Evolutionary conservation across 2,888 invertebrate genomes (phyloP).

Genomic region (Teinopalpus imperialis): DNA sequence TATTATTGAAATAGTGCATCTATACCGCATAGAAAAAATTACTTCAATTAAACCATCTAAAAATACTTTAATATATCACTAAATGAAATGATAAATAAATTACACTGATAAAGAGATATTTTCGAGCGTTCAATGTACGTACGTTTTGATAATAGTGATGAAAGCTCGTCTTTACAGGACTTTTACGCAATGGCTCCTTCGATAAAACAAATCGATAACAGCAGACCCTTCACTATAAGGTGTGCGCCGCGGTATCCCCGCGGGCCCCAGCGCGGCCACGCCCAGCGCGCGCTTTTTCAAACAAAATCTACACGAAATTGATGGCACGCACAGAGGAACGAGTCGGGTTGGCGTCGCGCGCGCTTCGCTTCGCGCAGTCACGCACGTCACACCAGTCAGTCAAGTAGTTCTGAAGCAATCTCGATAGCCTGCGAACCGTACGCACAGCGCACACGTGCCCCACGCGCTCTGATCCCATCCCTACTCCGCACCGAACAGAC

Average conservation of each 20-base stretch:
- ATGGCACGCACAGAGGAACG: slow-evolving; percentile 59
- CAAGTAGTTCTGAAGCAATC: slow-evolving; percentile 67
- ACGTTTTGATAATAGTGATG: no score
- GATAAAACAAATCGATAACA: slow-evolving; percentile 36
- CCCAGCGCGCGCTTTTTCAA: slow-evolving; percentile 74
- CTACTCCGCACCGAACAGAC: slow-evolving; percentile 47
- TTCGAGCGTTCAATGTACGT: no score
- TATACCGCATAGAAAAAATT: no score
- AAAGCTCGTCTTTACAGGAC: no score
- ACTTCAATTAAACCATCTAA: no score
- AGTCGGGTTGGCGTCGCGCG: slow-evolving; percentile 49
- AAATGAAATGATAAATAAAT: no score
- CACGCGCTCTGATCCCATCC: slow-evolving; percentile 47
- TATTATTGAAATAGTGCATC: no score
- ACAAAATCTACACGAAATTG: slow-evolving; percentile 69
- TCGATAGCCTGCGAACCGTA: slow-evolving; percentile 61
- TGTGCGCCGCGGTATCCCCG: slow-evolving; percentile 56
- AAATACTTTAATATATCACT: no score
- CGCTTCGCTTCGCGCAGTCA: slow-evolving; percentile 51
- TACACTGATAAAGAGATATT: no score
- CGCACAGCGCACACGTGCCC: slow-evolving; percentile 68
- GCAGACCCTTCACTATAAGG: slow-evolving; percentile 44
- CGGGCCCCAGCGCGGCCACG: slow-evolving; percentile 65
- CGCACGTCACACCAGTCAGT: slow-evolving; percentile 63
- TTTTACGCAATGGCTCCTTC: slow-evolving; percentile 30